phyloP scores from a whole-genome alignment of 2,797 vertebrate species.

The Aldrovandia affinis region DNA sequence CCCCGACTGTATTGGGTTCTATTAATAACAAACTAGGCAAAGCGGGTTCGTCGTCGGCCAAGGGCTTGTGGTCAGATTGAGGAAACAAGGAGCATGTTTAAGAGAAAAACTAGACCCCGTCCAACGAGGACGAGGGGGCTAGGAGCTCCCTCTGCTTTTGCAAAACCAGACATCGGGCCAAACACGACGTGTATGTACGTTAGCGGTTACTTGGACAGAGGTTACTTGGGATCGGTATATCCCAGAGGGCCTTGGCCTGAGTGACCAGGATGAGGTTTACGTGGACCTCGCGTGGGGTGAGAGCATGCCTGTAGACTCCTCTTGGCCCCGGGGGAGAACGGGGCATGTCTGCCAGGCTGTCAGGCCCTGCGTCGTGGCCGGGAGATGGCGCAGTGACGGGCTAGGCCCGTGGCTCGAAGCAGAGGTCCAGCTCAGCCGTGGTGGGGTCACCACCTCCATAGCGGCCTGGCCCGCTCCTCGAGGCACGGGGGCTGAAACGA shows the following conservation, averaged over 20 bases:
- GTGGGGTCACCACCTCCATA: not conserved
- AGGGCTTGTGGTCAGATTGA: conserved; percentile 52
- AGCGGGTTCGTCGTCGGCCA: conserved; percentile 41
- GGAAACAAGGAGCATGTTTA: conserved; percentile 7
- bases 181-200: not conserved
- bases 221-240: not conserved
- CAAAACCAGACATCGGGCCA: not conserved
- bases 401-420: too few species aligned
- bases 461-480: not conserved
- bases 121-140: not conserved
- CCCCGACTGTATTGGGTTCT: conserved; percentile 69
- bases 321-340: not conserved
- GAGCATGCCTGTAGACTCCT: not conserved
- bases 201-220: not conserved
- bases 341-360: not conserved
- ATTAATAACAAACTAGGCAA: conserved; percentile 66
- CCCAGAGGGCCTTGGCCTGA: not conserved
- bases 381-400: not conserved
- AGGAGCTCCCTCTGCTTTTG: not conserved
- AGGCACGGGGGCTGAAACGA: not conserved
- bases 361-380: not conserved
- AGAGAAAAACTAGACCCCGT: not conserved
- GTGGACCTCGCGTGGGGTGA: not conserved
- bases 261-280: not conserved
- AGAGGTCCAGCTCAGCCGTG: not conserved